Conservation (phyloP, 2,797 vertebrate species). For the Thalassophryne amazonica region DNA sequence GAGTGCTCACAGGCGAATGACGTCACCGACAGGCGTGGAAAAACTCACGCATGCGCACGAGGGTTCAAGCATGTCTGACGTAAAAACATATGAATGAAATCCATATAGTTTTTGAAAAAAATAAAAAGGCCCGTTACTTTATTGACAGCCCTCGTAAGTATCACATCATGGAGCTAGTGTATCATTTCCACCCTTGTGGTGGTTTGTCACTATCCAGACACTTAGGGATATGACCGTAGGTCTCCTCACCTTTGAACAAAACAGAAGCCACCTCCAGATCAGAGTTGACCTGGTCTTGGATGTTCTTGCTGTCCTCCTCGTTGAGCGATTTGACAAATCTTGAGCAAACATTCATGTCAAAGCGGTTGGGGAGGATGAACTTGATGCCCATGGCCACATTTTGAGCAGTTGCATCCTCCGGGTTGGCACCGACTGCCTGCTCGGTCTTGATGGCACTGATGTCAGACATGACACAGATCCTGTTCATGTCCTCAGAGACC, state of each 20-base stretch:
- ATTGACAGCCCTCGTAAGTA: no score
- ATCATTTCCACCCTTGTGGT: no score
- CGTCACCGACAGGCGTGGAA: no score
- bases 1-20: no score
- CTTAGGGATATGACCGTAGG: no score
- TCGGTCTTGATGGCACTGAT: slow-evolving; percentile 90
- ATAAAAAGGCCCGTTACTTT: no score
- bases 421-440: slow-evolving; percentile 75
- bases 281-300: slow-evolving; percentile 99
- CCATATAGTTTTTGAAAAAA: no score
- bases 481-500: slow-evolving; percentile 81
- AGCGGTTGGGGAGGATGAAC: slow-evolving; percentile 95
- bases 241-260: slow-evolving; percentile 93
- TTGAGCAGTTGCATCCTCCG: slow-evolving; percentile 82
- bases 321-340: slow-evolving; percentile 98
- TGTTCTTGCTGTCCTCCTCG: slow-evolving; percentile 99
- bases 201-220: not conserved
- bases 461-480: slow-evolving; percentile 84
- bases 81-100: no score
- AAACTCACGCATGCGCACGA: no score
- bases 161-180: no score
- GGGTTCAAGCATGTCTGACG: no score
- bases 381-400: slow-evolving; percentile 96
- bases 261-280: slow-evolving; percentile 98
- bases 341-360: slow-evolving; percentile 98